These are phyloP conservation scores for Aplidium turbinatum DNA, from an alignment of 23 tunicate species.

Conservation along the genomic window DNA sequence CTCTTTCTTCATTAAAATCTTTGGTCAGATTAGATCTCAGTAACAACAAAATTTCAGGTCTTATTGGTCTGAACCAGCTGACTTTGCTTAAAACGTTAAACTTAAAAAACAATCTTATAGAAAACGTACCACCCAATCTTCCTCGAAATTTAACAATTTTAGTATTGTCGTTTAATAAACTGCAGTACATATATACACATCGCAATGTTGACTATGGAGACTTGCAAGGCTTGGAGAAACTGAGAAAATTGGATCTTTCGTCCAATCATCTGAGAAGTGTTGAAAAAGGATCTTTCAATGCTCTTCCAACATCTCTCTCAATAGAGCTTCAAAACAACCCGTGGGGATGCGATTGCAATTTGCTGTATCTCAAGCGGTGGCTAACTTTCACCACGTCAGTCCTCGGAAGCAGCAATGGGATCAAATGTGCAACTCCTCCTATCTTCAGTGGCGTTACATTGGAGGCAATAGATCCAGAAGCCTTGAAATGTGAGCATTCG, in stretches of 20 bases:
- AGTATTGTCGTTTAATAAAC: constrained; percentile 28
- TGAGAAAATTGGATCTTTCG: constrained; percentile 50
- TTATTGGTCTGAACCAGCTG: not conserved
- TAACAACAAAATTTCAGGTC: constrained; percentile 18
- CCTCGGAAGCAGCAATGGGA: not conserved
- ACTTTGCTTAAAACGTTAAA: constrained; percentile 25
- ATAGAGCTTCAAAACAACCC: constrained; percentile 50
- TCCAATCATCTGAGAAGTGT: constrained; percentile 47
- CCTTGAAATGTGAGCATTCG: constrained; percentile 21
- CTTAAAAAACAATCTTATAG: constrained; percentile 37
- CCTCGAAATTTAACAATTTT: constrained; percentile 42
- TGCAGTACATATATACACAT: constrained; percentile 38
- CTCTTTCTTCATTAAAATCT: not conserved
- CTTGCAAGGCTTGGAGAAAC: constrained; percentile 12
- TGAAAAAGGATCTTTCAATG: constrained; percentile 28
- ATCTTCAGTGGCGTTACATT: constrained; percentile 38
- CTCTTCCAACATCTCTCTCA: constrained; percentile 27
- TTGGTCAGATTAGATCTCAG: constrained; percentile 35
- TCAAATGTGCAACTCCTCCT: constrained; percentile 39
- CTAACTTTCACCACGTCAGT: constrained; percentile 40
- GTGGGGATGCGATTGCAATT: constrained; percentile 61
- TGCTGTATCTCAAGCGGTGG: constrained; percentile 59
- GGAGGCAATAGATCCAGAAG: constrained; percentile 40
- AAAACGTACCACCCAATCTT: constrained; percentile 36
- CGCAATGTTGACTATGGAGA: constrained; percentile 23